These are phyloP conservation scores for Furcifer pardalis DNA, from an alignment of 2,797 vertebrate species.

Conservation along the genomic window DNA sequence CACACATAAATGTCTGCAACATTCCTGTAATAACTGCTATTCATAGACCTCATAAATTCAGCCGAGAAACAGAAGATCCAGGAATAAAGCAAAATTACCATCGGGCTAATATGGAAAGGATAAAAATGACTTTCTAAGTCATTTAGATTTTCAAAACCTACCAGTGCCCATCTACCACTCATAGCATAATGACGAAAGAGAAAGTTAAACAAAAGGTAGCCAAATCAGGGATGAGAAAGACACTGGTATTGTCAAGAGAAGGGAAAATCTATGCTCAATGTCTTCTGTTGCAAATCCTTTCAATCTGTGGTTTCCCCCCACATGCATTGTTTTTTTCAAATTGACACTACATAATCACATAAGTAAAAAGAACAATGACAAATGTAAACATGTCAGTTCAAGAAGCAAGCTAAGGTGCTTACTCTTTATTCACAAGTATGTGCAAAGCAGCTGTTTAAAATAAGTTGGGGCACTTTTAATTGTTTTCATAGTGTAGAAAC, in stretches of 20 bases:
- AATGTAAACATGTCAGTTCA: not conserved
- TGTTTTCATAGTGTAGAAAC: not conserved
- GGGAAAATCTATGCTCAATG: not conserved
- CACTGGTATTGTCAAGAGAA: constrained; percentile 32
- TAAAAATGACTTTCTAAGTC: constrained; percentile 48
- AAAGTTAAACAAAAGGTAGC: constrained; percentile 32
- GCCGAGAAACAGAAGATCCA: constrained; percentile 43
- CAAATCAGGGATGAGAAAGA: constrained; percentile 13
- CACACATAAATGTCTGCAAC: not conserved
- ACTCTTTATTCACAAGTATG: not conserved
- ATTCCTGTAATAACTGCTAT: constrained; percentile 21
- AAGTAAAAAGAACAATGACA: not conserved
- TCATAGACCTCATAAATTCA: not conserved
- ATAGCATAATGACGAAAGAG: constrained; percentile 17
- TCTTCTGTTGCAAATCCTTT: not conserved
- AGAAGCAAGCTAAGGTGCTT: not conserved
- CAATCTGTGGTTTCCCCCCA: constrained; percentile 12
- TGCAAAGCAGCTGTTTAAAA: not conserved
- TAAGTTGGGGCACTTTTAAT: not conserved
- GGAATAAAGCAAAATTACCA: constrained; percentile 27
- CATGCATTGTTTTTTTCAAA: not conserved
- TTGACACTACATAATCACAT: not conserved
- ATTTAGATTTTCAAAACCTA: constrained; percentile 42
- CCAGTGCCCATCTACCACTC: constrained; percentile 2
- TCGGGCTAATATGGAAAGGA: constrained; percentile 15